Evolutionary conservation across 1,140 invertebrate genomes (phyloP).

Genomic region (Anoplolepis gracilipes): DNA sequence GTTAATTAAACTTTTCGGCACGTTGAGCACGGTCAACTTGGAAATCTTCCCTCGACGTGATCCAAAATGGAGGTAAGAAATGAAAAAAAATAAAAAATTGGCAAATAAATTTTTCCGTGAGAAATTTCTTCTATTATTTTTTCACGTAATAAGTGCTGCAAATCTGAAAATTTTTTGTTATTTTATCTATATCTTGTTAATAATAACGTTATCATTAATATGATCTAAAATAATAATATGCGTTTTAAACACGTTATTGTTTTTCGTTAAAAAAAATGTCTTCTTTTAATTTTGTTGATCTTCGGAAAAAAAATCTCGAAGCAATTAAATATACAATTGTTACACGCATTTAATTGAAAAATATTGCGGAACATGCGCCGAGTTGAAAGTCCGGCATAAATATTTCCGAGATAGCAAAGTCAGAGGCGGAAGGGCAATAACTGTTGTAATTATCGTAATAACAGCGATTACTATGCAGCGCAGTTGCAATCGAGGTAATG

Average conservation of each 20-base stretch:
- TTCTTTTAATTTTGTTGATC: not conserved
- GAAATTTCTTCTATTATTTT: not conserved
- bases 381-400: constrained; percentile 16
- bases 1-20: not conserved
- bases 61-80: constrained; percentile 68
- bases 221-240: not conserved
- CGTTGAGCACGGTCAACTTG: not conserved
- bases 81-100: not conserved
- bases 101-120: not conserved
- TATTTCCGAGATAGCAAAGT: constrained; percentile 45
- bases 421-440: constrained; percentile 45
- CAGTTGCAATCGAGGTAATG: constrained; percentile 42
- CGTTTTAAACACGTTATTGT: not conserved
- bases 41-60: not conserved
- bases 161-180: not conserved
- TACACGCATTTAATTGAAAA: constrained; percentile 14
- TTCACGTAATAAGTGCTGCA: no score
- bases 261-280: not conserved
- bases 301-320: not conserved
- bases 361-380: not conserved
- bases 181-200: not conserved
- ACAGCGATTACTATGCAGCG: constrained; percentile 62
- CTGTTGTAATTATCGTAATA: constrained; percentile 66
- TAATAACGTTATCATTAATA: not conserved
- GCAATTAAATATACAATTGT: not conserved